Evolutionary conservation across 2,888 invertebrate species (phyloP).

Genomic region (Acrobasis consociella): DNA sequence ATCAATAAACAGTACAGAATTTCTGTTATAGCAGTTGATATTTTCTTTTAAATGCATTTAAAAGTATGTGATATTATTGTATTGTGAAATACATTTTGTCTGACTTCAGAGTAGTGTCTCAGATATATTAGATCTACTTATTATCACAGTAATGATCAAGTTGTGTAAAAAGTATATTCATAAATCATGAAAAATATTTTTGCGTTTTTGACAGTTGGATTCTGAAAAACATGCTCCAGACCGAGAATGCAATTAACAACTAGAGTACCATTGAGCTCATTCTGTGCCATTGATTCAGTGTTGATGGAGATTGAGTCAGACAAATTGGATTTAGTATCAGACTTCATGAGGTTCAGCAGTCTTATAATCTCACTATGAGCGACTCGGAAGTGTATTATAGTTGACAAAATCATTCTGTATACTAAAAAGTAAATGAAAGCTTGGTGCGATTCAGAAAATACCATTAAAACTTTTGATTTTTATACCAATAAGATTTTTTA

Average conservation of each 20-base stretch:
- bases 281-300: slow-evolving; percentile 69
- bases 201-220: slow-evolving; percentile 34
- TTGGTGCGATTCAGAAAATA: slow-evolving; percentile 83
- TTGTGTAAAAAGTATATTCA: slow-evolving; percentile 42
- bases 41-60: slow-evolving; percentile 78
- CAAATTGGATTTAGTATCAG: slow-evolving; percentile 70
- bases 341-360: slow-evolving; percentile 62
- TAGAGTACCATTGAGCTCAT: slow-evolving; percentile 48
- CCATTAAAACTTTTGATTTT: slow-evolving; percentile 84
- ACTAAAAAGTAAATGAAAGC: slow-evolving; percentile 82
- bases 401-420: slow-evolving; percentile 81
- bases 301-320: slow-evolving; percentile 71
- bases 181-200: slow-evolving; percentile 50
- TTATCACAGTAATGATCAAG: slow-evolving; percentile 59
- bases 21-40: slow-evolving; percentile 61
- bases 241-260: slow-evolving; percentile 39
- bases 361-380: slow-evolving; percentile 59
- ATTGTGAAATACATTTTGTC: slow-evolving; percentile 79
- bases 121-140: slow-evolving; percentile 58
- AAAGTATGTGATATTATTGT: slow-evolving; percentile 82
- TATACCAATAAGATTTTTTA: slow-evolving; percentile 78
- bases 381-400: slow-evolving; percentile 75
- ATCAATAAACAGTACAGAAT: slow-evolving; percentile 51
- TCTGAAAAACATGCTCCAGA: slow-evolving; percentile 37
- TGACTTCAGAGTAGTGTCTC: slow-evolving; percentile 78